phyloP scores from a whole-genome alignment of 30 jellyfish, hydroid and myxozoan species.

The Cassiopea xamachana region DNA sequence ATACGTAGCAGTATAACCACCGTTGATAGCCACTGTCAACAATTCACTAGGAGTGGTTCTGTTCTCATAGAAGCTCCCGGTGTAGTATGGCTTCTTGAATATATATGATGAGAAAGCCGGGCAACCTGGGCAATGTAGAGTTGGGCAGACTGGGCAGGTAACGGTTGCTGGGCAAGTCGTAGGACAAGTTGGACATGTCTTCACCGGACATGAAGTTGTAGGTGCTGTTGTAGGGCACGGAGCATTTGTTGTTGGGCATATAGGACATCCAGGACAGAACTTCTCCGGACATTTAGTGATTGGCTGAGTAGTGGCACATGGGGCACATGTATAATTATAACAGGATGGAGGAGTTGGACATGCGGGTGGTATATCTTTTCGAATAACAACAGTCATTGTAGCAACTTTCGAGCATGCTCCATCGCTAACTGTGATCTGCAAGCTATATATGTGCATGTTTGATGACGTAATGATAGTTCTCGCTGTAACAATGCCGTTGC shows the following conservation, averaged over 20 bases:
- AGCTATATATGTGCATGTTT: slow-evolving; percentile 10
- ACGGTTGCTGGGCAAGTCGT: slow-evolving; percentile 56
- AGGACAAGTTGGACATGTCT: slow-evolving; percentile 76
- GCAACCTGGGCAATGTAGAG: slow-evolving; percentile 66
- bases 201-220: slow-evolving; percentile 68
- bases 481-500: slow-evolving; percentile 80
- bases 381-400: slow-evolving; percentile 39
- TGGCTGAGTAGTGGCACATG: slow-evolving; percentile 73
- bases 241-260: slow-evolving; percentile 72
- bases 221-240: slow-evolving; percentile 69
- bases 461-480: slow-evolving; percentile 42
- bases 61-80: slow-evolving; percentile 56
- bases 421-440: slow-evolving; percentile 64
- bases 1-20: slow-evolving; percentile 37
- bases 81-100: slow-evolving; percentile 61
- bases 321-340: slow-evolving; percentile 71
- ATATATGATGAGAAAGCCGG: slow-evolving; percentile 42
- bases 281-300: slow-evolving; percentile 63
- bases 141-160: slow-evolving; percentile 76
- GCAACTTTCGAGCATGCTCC: slow-evolving; percentile 56
- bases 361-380: slow-evolving; percentile 64
- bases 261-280: slow-evolving; percentile 79
- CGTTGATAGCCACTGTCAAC: slow-evolving; percentile 60
- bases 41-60: slow-evolving; percentile 36
- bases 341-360: slow-evolving; percentile 75